A percentile compares a stretch with the other conserved stretches of the same genome.
Conservation (phyloP, 2,113 vertebrate genomes). For the Gallinago jamesoni region DNA sequence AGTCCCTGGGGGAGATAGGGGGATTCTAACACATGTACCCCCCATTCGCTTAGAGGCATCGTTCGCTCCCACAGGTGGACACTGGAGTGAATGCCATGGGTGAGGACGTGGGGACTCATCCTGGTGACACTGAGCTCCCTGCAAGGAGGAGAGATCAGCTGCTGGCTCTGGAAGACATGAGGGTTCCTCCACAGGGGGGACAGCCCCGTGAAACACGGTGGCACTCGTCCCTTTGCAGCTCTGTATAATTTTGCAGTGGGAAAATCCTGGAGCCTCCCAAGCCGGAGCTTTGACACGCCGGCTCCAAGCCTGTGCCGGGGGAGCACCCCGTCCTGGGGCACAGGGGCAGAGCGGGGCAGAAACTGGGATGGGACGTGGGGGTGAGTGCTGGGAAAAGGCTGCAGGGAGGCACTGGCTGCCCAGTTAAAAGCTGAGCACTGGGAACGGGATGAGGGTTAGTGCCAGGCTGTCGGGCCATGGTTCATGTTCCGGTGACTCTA, state of each 20-base stretch:
- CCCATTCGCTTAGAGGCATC: neutral
- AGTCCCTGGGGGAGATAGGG: neutral
- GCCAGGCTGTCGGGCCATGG: neutral
- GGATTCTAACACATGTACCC: neutral
- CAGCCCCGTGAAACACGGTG: neutral
- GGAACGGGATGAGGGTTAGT: neutral
- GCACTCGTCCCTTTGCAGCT: neutral
- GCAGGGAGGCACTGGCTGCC: neutral
- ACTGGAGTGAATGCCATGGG: neutral
- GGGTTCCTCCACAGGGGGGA: neutral
- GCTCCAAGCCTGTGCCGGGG: neutral
- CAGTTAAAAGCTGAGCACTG: neutral
- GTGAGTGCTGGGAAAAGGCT: neutral
- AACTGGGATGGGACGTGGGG: rapidly evolving
- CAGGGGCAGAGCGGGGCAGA: neutral
- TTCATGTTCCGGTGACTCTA: neutral
- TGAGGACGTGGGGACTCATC: neutral
- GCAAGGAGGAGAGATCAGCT: neutral
- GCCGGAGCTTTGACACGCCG: neutral
- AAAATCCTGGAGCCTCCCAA: neutral
- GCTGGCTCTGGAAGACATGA: neutral
- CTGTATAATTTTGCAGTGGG: neutral
- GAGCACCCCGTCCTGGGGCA: neutral
- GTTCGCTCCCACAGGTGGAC: rapidly evolving
- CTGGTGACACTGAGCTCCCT: neutral